Evolutionary conservation across 2,888 invertebrate genomes (phyloP), one percentile per base, ranked within the genome.

Genomic region (Cataglyphis rosenhaueri): DNA sequence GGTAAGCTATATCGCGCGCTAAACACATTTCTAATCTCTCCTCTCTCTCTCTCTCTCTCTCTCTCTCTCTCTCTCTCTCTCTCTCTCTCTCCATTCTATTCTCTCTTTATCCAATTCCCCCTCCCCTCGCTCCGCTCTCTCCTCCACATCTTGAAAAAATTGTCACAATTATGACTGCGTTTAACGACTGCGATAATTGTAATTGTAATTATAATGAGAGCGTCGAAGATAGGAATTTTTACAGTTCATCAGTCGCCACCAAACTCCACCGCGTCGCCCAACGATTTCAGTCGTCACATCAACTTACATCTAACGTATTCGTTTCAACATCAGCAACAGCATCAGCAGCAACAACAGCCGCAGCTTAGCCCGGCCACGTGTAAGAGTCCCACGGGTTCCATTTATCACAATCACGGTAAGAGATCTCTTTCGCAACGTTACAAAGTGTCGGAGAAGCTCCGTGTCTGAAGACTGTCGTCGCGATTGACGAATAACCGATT

Each of bases 301-400:
- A 98, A 98, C 95, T 96, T 98, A 89, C 98, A 98, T 95, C 96
- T 98, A 93, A 98, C 98, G 66, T 98, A 98, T 95, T 98, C 98
- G 88, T 98, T 98, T 95, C 97, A 97, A 96, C 97, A 97, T 95
- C 97, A 97, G 94, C 96, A 96, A 71, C 96, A 93, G 70, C 92
- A 93, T 78, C 92, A 91, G 73, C 93, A 92, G 64, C 91, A 89
- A 12, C 93, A 93, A 81, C 93, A 91, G 76, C 92, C 92, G 44
- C 94, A 92, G 68, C 88, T 92, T 32, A 93, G 92, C 78, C 92
- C 93, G 25, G 92, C 92, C 18, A 91, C 93, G 78, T 93, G 94
- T 85, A 94, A 94, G 83, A 94, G 94, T 84, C 94, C 94, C 29
- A 93, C 94, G 64, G 91, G 94, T 64, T 95, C 94, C 82, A 92